Evolutionary conservation across 2,888 invertebrate species (phyloP).

Genomic region (Xestia rhomboidea): DNA sequence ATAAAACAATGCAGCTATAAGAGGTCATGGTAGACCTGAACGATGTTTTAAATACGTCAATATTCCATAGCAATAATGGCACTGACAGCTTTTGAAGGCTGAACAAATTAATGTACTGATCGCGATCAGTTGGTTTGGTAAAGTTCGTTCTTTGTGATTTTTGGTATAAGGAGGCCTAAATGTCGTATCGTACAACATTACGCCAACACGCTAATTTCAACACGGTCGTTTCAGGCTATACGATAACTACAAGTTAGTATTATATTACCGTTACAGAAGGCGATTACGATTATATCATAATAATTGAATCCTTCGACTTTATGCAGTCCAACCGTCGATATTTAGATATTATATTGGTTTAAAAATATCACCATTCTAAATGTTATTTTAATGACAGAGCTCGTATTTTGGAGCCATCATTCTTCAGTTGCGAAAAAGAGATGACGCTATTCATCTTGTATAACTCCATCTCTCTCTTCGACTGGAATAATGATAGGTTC

Average conservation of each 20-base stretch:
- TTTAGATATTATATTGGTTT: constrained; percentile 18
- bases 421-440: not conserved
- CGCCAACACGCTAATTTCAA: constrained; percentile 40
- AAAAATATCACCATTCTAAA: constrained; percentile 12
- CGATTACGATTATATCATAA: constrained; percentile 62
- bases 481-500: not conserved
- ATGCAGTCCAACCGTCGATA: constrained; percentile 57
- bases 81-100: not conserved
- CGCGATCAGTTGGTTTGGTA: not conserved
- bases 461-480: constrained; percentile 3
- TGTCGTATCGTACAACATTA: constrained; percentile 44
- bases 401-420: not conserved
- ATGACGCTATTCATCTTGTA: constrained; percentile 1
- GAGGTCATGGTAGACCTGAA: not conserved
- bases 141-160: not conserved
- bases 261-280: constrained; percentile 62
- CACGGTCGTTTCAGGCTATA: constrained; percentile 60
- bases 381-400: not conserved
- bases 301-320: constrained; percentile 57
- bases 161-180: not conserved
- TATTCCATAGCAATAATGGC: not conserved
- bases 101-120: not conserved
- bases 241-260: constrained; percentile 55
- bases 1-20: not conserved
- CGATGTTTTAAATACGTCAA: not conserved